Base-by-base conservation (phyloP, 2,797 vertebrate genomes). In the Sphenopsis melanotis region DNA sequence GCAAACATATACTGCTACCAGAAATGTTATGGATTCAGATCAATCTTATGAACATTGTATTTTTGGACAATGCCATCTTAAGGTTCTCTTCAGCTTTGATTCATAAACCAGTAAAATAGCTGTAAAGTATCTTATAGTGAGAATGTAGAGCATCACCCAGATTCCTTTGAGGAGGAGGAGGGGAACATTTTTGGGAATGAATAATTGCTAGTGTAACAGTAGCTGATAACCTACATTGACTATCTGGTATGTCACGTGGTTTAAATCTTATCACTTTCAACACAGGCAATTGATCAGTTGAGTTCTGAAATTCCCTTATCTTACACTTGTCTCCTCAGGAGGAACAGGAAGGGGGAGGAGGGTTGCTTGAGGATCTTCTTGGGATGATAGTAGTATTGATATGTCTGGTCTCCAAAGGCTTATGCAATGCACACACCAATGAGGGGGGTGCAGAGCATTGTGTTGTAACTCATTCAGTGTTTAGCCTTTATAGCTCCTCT, bases 191-290 rank as follows among this genome's bases (percentile, higher is more conserved):
- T 93, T 29, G 79, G 87, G 82, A 87, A 74, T 66, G 88, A 95
- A 75, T 96, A 96, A 97, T 97, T 97, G 87, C 79, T 92, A 46
- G 74, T 94, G 78, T 88, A 94, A 68, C 46, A 83, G 77, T 79
- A 88, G 75, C 95, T 95, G 94, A 97, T 97, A 96, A 97, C 50
- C 92, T 95, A n/a, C 95, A 82, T 94, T 94, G 95, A 91, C 93
- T 94, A 57, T 93, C 83, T 88, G 34, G 70, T 72, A 89, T 29
- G 83, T 85, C 93, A 96, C 26, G 34, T 94, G 87, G 75, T 90
- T 63, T 80, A 82, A 93, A 94, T 96, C 95, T 97, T 95, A 95
- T 91, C 86, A 0, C 93, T 96, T 89, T 95, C 82, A 93, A 82
- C 88, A 72, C 88, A 74, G 80, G 94, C 89, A 95, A 90, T 94